Evolutionary conservation across 2,797 vertebrate genomes (phyloP), one percentile per base, ranked within the genome.

Genomic region (Heliangelus exortis): DNA sequence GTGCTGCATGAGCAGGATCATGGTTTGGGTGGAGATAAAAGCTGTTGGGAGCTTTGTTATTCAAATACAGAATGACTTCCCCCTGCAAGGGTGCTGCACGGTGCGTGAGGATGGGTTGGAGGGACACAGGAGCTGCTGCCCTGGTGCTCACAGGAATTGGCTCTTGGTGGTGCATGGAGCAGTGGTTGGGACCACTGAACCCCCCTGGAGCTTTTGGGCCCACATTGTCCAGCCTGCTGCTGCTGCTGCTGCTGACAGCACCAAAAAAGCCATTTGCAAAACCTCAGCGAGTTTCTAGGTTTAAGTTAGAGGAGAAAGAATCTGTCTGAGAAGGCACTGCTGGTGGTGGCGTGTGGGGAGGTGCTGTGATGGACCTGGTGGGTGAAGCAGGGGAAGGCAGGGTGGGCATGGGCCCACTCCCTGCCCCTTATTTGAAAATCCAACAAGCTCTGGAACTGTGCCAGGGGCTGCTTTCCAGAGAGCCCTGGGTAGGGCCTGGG

Each of bases 31-130:
- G 4, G 58, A 96, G 90, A 77, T 87, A 89, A 95, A 75, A 89
- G 93, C 61, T 71, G 72, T 89, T 96, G 92, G 95, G 93, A 93
- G 95, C 84, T 95, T 82, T 91, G 84, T 87, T 96, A 92, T 91
- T 92, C 75, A 59, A 93, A 84, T 92, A 92, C 23, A 66, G 87
- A 81, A 87, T 67, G 82, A 96, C 51, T 94, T 93, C 95, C 90
- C 93, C 65, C 63, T 81, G 8, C 12, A 6, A 17, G 57, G 11
- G 2, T 34, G 1, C 85, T n/a, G 82, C 53, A 3, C 80, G 92
- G 6, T 11, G 90, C 50, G 3, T 26, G 77, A 90, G 86, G 75
- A 28, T 19, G 20, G 6, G 10, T 16, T 12, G 4, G 67, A 14
- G 48, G 16, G 69, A 39, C 39, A 39, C 39, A 39, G 39, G 39